These are phyloP conservation scores for Sander vitreus DNA, from an alignment of 2,113 vertebrate genomes.

Conservation along the genomic window DNA sequence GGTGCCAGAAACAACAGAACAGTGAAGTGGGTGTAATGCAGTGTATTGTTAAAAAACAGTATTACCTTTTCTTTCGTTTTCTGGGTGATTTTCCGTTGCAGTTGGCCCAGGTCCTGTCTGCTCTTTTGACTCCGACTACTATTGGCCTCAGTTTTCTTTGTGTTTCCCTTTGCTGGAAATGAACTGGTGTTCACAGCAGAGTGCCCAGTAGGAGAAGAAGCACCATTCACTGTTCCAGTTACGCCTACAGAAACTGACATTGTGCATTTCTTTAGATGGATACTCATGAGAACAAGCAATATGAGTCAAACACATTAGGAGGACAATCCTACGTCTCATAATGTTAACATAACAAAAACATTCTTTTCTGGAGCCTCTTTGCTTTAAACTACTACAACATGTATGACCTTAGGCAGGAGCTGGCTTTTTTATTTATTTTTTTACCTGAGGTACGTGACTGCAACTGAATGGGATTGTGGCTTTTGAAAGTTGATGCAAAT, in stretches of 20 bases:
- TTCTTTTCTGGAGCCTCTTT: not conserved
- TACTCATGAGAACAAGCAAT: constrained; percentile 15
- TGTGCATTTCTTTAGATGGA: constrained; percentile 38
- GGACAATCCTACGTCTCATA: not conserved
- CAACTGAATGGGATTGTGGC: constrained; percentile 84
- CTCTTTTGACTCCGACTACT: constrained; percentile 81
- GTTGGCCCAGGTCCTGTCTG: constrained; percentile 80
- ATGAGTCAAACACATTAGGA: constrained; percentile 21
- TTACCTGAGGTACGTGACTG: constrained; percentile 87
- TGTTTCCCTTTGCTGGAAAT: constrained; percentile 80
- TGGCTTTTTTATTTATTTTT: constrained; percentile 74
- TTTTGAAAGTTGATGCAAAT: constrained; percentile 88
- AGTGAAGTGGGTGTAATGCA: not conserved
- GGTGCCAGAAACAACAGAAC: not conserved
- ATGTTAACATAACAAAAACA: not conserved
- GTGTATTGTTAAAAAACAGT: constrained; percentile 1
- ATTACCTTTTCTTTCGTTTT: constrained; percentile 92
- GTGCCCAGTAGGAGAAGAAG: constrained; percentile 82
- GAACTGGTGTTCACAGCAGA: constrained; percentile 78
- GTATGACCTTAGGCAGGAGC: constrained; percentile 85
- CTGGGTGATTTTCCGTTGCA: constrained; percentile 82
- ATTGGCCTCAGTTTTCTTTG: constrained; percentile 81
- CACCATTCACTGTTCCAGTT: constrained; percentile 89
- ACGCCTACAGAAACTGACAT: constrained; percentile 81
- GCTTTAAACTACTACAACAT: not conserved